Evolutionary conservation across 2,797 vertebrate genomes (phyloP).

Genomic region (Natrix natrix): DNA sequence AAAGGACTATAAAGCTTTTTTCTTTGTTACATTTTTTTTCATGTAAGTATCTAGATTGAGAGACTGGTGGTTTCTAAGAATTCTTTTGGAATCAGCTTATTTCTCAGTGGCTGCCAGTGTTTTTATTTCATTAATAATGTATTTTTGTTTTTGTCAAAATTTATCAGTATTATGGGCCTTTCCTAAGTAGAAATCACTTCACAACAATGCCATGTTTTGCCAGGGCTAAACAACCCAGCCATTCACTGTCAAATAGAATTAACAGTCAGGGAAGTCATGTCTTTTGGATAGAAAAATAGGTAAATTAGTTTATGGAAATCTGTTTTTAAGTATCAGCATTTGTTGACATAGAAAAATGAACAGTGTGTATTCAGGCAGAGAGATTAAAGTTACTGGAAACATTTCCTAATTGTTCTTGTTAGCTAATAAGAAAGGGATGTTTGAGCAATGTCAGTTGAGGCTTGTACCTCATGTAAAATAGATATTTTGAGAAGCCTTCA

Average conservation of each 20-base stretch:
- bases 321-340: slow-evolving; percentile 56
- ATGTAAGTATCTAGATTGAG: slow-evolving; percentile 53
- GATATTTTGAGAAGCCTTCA: slow-evolving; percentile 26
- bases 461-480: slow-evolving; percentile 44
- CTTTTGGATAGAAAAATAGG: slow-evolving; percentile 59
- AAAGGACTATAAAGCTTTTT: slow-evolving; percentile 30
- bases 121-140: slow-evolving; percentile 78
- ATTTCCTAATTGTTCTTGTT: slow-evolving; percentile 63
- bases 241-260: slow-evolving; percentile 68
- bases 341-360: slow-evolving; percentile 63
- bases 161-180: slow-evolving; percentile 69
- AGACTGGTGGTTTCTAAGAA: slow-evolving; percentile 48
- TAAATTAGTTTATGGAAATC: slow-evolving; percentile 67
- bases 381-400: slow-evolving; percentile 64
- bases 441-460: slow-evolving; percentile 40
- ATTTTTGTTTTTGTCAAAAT: slow-evolving; percentile 73
- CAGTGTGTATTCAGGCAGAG: slow-evolving; percentile 53
- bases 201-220: slow-evolving; percentile 69
- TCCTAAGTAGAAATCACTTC: slow-evolving; percentile 67
- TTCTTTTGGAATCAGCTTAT: slow-evolving; percentile 57
- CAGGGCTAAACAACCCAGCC: slow-evolving; percentile 66
- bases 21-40: slow-evolving; percentile 47
- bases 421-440: slow-evolving; percentile 60
- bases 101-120: slow-evolving; percentile 66
- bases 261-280: slow-evolving; percentile 56